Evolutionary conservation across 2,888 invertebrate species (phyloP).

Genomic region (Sisyra terminalis): DNA sequence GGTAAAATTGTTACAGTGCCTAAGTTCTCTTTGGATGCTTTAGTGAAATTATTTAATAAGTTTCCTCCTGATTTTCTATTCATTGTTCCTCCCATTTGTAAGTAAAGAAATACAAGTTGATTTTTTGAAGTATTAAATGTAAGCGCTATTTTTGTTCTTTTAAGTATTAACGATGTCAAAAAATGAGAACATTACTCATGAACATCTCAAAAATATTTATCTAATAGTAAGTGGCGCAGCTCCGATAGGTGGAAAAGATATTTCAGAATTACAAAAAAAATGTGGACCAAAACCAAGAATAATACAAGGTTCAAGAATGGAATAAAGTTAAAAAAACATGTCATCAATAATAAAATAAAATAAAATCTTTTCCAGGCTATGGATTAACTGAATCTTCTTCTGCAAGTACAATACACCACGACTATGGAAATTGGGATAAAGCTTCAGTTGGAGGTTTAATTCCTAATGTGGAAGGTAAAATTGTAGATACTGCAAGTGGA

Average conservation of each 20-base stretch:
- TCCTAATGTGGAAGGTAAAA: slow-evolving; percentile 16
- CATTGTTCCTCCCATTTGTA: slow-evolving; percentile 69
- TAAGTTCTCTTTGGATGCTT: slow-evolving; percentile 53
- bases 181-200: slow-evolving; percentile 36
- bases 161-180: slow-evolving; percentile 51
- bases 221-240: slow-evolving; percentile 49
- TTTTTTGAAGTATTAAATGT: too few relatives aligned
- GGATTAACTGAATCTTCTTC: slow-evolving; percentile 59
- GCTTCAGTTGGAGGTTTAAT: slow-evolving; percentile 42
- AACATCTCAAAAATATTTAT: slow-evolving; percentile 37
- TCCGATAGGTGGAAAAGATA: slow-evolving; percentile 41
- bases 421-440: slow-evolving; percentile 22
- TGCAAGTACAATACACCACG: slow-evolving; percentile 18
- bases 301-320: too few relatives aligned
- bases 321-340: too few relatives aligned
- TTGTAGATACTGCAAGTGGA: slow-evolving; percentile 20
- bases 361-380: too few relatives aligned
- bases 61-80: slow-evolving; percentile 47
- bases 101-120: slow-evolving; percentile 16
- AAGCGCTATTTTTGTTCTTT: slow-evolving; percentile 18
- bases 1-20: slow-evolving; percentile 50
- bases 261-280: slow-evolving; percentile 33
- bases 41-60: slow-evolving; percentile 44
- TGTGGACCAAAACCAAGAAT: slow-evolving; percentile 12
- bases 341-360: too few relatives aligned